Evolutionary conservation across 2,888 invertebrate genomes (phyloP), one percentile per base, ranked within the genome.

Genomic region (Agrilus biguttatus): DNA sequence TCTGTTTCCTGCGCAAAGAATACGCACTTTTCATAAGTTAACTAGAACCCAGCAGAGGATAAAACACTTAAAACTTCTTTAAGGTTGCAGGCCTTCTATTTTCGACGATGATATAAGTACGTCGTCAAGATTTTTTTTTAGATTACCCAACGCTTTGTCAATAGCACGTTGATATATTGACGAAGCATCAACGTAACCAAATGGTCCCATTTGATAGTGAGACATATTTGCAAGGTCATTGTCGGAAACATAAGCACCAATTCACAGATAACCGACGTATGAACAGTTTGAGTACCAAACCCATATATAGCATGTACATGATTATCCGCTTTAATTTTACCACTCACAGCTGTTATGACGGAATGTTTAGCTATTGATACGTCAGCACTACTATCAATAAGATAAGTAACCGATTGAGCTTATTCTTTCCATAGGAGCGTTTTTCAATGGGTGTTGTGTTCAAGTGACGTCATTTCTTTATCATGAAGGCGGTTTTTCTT

Each of bases 321-420:
- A 7, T 34, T 8, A 13, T 47, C 36, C 8, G 45, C 41, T 33
- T 14, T 47, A 10, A 48, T 46, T n/a, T 13, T 32, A 19, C 10
- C 44, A 36, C 41, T 43, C 17, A 51, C 34, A 38, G 35, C 38
- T 39, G 36, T 42, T 12, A 42, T 45, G 6, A 42, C 40, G n/a
- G 43, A 38, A 23, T 49, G 42, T 33, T 38, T 51, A 17, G 48
- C 38, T 33, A 51, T 36, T 36, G 51, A 51, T 8, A 43, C 28
- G 34, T 51, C 50, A 33, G 50, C 50, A 46, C 51, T 50, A 40
- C 50, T 51, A 39, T 51, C 48, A 14, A 51, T 46, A 8, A 51
- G 42, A 39, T 52, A 51, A 3, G 41, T 39, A 34, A 50, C 47
- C 14, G 39, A 35, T 8, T 13, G 12, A n/a, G 38, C 43, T 28